Base-by-base conservation (phyloP, 1,140 invertebrate genomes). In the Metopolophium dirhodum region DNA sequence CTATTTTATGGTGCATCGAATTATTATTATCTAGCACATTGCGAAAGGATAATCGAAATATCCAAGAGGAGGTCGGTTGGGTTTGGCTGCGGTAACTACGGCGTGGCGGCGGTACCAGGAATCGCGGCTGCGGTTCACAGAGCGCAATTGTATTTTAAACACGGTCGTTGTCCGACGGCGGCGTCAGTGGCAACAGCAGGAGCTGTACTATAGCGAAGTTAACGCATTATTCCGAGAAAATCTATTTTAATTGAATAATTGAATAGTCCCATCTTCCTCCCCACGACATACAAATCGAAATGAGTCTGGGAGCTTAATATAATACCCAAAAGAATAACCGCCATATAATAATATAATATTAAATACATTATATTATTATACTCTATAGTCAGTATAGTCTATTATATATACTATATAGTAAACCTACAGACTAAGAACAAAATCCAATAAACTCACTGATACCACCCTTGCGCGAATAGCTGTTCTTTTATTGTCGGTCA, bases 31-130 rank as follows among this genome's bases (percentile, higher is more conserved):
- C 4, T n/a, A n/a, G 61, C 30, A 18, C 22, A 85, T 85, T 85
- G 82, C 82, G 37, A 85, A 47, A 87, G 23, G 85, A 87, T 87
- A 49, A 87, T 87, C 85, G 86, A 87, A 86, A 49, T 86, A 47
- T 86, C 26, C 23, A 30, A 47, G 85, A 47, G 85, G 85, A 47
- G 86, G 30, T 45, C 85, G 85, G 26, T 1, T n/a, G 86, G 86
- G 47, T 87, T 87, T n/a, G 45, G 47, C 30, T 87, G 86, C 47
- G 45, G 85, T 23, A 30, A 49, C 41, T 87, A 87, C 45, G 45
- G 11, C 47, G 45, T 14, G 45, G 26, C 86, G 45, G 45, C 18
- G 30, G 6, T 87, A 49, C 86, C 86, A n/a, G 86, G 86, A 87
- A 87, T 47, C 23, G 37, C 47, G 47, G 30, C 11, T 85, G 82